Evolutionary conservation across 1,140 invertebrate species (phyloP), one percentile per base, ranked within the genome.

Genomic region (Nebria ingens): DNA sequence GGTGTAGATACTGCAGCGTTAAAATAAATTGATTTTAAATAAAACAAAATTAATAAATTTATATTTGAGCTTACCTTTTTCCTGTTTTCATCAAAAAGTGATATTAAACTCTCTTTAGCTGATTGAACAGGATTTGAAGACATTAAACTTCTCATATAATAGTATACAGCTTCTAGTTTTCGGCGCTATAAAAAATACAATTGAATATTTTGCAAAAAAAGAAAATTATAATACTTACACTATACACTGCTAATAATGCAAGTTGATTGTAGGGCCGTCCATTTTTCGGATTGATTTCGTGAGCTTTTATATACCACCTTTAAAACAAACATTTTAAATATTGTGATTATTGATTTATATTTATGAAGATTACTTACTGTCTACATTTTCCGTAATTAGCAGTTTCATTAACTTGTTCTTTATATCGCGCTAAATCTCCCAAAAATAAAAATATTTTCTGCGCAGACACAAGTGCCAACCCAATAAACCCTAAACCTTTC

Each of bases 141-240:
- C 79, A 93, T 89, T 53, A 97, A 75, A 72, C 93, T 94, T 64
- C 93, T 79, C 85, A 96, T 93, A 68, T 95, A 96, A 71, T 91
- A 96, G 73, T 97, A 98, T 12, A 97, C 91, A n/a, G 93, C 92
- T 73, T 97, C 94, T 53, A 98, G 76, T 76, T 93, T 93, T 66
- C 91, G 79, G 73, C 86, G 86, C 91, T 96, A 73, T 56, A 80
- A 75, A 63, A 59, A 11, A 52, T 53, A 21, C 20, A 55, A 38
- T 29, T 52, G 29, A 25, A 19, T 40, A 55, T 25, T 52, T 45
- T 12, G 52, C 50, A 11, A 54, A 21, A 63, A 34, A 25, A 20
- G 50, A 23, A 55, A 1, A 57, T 42, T 51, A 29, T 54, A 20
- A 54, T 68, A 80, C 85, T 83, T 79, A 95, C 91, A 49, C 86